These are phyloP conservation scores for Machaerirhynchus nigripectus DNA, from an alignment of 2,113 vertebrate genomes.

Conservation along the genomic window DNA sequence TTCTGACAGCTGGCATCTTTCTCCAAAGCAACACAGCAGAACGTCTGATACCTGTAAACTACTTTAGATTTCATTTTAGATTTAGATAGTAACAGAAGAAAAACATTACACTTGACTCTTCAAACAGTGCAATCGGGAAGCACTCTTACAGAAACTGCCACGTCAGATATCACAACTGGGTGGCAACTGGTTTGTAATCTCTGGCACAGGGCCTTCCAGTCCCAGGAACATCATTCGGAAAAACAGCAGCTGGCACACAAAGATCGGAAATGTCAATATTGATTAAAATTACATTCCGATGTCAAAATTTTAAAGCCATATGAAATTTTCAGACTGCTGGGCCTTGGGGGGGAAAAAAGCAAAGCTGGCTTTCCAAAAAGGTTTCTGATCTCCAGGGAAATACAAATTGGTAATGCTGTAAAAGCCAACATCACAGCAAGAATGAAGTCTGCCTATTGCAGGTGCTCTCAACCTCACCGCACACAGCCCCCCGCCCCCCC, in stretches of 20 bases:
- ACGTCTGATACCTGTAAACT: background rate
- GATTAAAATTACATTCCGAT: background rate
- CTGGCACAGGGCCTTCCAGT: background rate
- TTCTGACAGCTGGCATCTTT: background rate
- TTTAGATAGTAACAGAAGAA: background rate
- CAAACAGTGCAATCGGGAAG: background rate
- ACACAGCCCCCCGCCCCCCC: accelerated
- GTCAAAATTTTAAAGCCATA: background rate
- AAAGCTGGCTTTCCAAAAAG: background rate
- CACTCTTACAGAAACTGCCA: background rate
- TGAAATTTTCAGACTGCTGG: background rate
- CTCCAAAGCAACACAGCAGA: background rate
- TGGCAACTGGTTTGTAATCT: background rate
- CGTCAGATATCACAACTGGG: background rate
- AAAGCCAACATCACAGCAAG: background rate
- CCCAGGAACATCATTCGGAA: background rate
- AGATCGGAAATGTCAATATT: background rate
- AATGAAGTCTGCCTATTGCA: background rate
- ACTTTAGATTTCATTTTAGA: background rate
- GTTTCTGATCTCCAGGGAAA: background rate
- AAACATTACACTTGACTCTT: background rate
- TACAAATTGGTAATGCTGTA: background rate
- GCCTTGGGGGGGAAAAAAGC: background rate
- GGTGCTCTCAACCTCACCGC: background rate
- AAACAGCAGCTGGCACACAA: background rate